These are phyloP conservation scores for Ceratosolen solmsi DNA, from an alignment of 1,140 invertebrate species.

Conservation along the genomic window DNA sequence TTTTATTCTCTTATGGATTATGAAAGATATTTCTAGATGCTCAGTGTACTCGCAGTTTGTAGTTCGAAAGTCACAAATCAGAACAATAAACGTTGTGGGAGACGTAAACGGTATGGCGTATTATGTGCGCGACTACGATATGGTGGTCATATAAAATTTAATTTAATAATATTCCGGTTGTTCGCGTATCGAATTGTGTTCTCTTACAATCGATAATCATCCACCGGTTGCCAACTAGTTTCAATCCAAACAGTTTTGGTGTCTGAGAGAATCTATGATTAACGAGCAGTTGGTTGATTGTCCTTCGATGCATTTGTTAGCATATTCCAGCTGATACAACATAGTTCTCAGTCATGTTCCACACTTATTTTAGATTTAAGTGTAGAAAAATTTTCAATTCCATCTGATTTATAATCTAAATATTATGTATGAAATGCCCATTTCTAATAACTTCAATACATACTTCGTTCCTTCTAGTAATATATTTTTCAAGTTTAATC, in stretches of 20 bases:
- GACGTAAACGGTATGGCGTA: no score
- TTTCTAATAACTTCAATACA: no score
- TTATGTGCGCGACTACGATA: not conserved
- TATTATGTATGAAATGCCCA: no score
- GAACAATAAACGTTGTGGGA: slow-evolving; percentile 44
- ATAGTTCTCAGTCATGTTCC: no score
- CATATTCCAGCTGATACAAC: not conserved
- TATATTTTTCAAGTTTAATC: no score
- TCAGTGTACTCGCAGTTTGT: no score
- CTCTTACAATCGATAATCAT: slow-evolving; percentile 18
- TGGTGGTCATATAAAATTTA: slow-evolving; percentile 56
- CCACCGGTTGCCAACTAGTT: not conserved
- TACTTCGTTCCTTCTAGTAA: no score
- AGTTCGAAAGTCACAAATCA: slow-evolving; percentile 34
- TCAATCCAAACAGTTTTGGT: slow-evolving; percentile 42
- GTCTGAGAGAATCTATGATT: slow-evolving; percentile 56
- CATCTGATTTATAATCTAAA: no score
- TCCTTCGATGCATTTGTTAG: slow-evolving; percentile 54
- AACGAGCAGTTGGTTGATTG: slow-evolving; percentile 60
- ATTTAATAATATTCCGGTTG: slow-evolving; percentile 58
- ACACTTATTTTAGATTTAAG: no score
- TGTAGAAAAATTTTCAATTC: no score
- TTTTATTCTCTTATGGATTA: no score
- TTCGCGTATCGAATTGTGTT: slow-evolving; percentile 37
- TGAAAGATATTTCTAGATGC: no score